Evolutionary conservation across 2,888 invertebrate species (phyloP), one percentile per base, ranked within the genome.

Genomic region (Pseudococcus jackbeardsleyi): DNA sequence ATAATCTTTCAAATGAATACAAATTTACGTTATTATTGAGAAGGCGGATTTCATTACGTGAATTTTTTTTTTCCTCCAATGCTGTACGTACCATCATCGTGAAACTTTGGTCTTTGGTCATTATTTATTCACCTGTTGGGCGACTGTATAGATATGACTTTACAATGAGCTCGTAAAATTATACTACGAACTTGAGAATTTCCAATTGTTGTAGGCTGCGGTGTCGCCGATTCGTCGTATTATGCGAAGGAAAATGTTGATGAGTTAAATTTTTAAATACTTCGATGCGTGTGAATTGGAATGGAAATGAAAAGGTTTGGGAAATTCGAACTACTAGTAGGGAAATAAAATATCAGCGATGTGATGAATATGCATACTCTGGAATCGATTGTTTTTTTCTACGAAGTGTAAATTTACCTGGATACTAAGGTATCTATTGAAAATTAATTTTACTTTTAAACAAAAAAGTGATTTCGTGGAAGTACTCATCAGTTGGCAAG

Each of bases 11-110:
- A 33, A 72, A 72, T 33, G 72, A 72, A 72, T 72, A 72, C 72
- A 72, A 72, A 72, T 72, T 72, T 72, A 72, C 72, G 72, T 72
- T 72, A 72, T 72, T 72, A 72, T 72, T 33, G 72, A 72, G 72
- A 72, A 72, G 72, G 72, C 72, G 72, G 72, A 72, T 72, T 72
- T 33, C 64, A 72, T 72, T 72, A 72, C 19, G 42, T 9, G 15
- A 72, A 72, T 72, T 72, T 72, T 26, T 33, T 64, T 22, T 22
- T 22, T 22, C 11, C 26, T 33, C 3, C 26, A n/a, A n/a, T 33
- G 26, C 26, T 33, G 15, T 17, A 54, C 22, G 59, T 17, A n/a
- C 59, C 15, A 68, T 68, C 11, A 26, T 68, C 26, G 26, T 33
- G 26, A 33, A 33, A 33, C 26, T 33, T 33, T 33, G 26, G 26